Percentiles rank a stretch among this genome's conserved stretches.
Evolutionary conservation across 2,113 vertebrate genomes (phyloP).

Genomic region (Neodontobutis hainanensis): DNA sequence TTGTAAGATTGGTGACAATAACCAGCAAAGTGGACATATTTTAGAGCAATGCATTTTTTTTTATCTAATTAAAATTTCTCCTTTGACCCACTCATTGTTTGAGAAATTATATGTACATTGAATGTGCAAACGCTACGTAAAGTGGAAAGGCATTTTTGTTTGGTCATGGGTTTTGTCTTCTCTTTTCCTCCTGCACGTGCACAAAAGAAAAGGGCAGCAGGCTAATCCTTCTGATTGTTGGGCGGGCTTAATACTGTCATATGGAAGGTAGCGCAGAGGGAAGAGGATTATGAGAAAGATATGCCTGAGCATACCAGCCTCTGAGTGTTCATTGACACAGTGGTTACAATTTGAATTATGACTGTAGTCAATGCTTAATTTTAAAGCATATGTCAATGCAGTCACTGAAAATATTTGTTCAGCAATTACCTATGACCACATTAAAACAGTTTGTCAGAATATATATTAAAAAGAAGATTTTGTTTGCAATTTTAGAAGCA

Average conservation of each 20-base stretch:
- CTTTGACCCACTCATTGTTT: too few relatives aligned
- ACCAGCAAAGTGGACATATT: too few relatives aligned
- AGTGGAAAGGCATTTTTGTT: neutral
- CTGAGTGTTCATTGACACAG: slow-evolving; percentile 23
- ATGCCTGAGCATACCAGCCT: slow-evolving; percentile 30
- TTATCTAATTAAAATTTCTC: too few relatives aligned
- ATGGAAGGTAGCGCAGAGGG: slow-evolving; percentile 50
- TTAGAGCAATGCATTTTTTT: too few relatives aligned
- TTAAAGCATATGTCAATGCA: too few relatives aligned
- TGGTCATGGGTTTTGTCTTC: slow-evolving; percentile 6
- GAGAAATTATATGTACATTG: neutral
- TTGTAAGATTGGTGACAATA: too few relatives aligned
- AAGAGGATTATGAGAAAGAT: slow-evolving; percentile 64
- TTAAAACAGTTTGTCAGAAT: too few relatives aligned
- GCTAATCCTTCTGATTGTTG: slow-evolving; percentile 65
- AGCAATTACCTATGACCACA: too few relatives aligned
- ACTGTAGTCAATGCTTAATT: too few relatives aligned
- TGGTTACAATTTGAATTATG: neutral
- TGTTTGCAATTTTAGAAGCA: too few relatives aligned
- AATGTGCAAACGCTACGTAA: neutral
- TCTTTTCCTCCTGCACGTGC: slow-evolving; percentile 29
- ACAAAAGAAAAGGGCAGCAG: slow-evolving; percentile 63
- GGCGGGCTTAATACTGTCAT: slow-evolving; percentile 59
- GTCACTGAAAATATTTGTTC: too few relatives aligned
- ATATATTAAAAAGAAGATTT: too few relatives aligned